Base-by-base conservation (phyloP, 30 jellyfish, hydroid and myxozoan species). In the Cassiopea andromeda region DNA sequence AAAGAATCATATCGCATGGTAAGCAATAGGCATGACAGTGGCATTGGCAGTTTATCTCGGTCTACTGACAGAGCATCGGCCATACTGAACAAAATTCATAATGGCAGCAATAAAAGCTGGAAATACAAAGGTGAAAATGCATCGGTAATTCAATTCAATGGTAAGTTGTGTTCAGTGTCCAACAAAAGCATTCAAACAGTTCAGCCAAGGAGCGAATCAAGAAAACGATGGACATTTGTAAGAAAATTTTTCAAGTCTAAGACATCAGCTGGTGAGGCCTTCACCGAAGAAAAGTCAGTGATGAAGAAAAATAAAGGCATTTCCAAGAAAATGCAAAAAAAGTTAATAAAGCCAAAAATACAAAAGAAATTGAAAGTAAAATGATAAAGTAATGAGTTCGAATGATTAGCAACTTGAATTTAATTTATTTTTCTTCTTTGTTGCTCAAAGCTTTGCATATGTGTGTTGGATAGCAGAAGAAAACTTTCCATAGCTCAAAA, bases 151-250 rank as follows among this genome's bases (percentile, higher is more conserved):
- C 7, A 54, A 3, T 54, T 3, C 12, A 6, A 6, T 54, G 12
- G 64, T 6, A 54, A 54, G 7, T 6, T 3, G 44, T 38, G 76
- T 19, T 2, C 66, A 0, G 61, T 2, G 79, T 80, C 79, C 15
- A 60, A 80, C 0, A 27, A 61, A 43, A n/a, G 79, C 17, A 46
- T 57, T 47, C 89, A 80, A 46, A 54, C 66, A 8, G n/a, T 5
- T 10, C 10, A 58, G 15, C 43, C 89, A 46, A 61, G 89, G 18
- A 13, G 43, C 9, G 45, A 46, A 14, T 7, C 66, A 47, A 80
- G 60, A 16, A 80, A 60, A 17, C 54, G 78, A 80, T 80, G 89
- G 89, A 58, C 19, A 46, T 80, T 80, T 60, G 12, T 68, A 12
- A 80, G 46, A 5, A 60, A 49, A 47, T 16, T 75, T 15, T 75